These are phyloP conservation scores for Periophthalmus magnuspinnatus DNA, from an alignment of 2,797 vertebrate species.

Conservation along the genomic window DNA sequence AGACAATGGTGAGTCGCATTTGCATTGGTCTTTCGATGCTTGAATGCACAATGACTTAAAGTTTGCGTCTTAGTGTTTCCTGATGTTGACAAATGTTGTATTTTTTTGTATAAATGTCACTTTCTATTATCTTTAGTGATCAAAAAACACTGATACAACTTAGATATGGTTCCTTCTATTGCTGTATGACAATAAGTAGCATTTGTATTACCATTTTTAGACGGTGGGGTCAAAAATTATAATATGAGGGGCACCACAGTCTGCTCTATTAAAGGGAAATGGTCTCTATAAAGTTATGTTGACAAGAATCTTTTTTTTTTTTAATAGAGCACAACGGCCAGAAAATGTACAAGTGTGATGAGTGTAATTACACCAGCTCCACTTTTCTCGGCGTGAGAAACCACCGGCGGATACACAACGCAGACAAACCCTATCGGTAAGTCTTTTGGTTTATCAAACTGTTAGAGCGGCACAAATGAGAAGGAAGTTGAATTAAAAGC, in stretches of 20 bases:
- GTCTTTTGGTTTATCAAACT: conserved; percentile 14
- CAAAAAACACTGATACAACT: too few species aligned
- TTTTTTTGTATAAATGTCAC: neutral
- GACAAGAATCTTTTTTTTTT: neutral
- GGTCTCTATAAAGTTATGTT: too few species aligned
- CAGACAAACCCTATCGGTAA: conserved; percentile 96
- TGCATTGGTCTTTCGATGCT: neutral
- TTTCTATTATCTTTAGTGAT: neutral
- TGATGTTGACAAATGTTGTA: too few species aligned
- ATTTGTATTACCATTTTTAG: too few species aligned
- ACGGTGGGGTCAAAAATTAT: too few species aligned
- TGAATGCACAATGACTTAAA: neutral
- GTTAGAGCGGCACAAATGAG: too few species aligned
- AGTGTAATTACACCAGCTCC: conserved; percentile 93
- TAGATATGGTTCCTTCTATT: too few species aligned
- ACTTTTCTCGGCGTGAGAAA: conserved; percentile 95
- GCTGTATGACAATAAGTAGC: too few species aligned
- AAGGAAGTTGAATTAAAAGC: too few species aligned
- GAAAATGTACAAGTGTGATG: conserved; percentile 91
- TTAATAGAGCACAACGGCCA: conserved; percentile 66
- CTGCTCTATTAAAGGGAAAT: too few species aligned
- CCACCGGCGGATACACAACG: conserved; percentile 92
- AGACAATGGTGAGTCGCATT: conserved; percentile 79
- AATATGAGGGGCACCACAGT: too few species aligned
- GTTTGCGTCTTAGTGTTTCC: too few species aligned